Conservation (phyloP, 2,888 invertebrate species). For the Xanthorhoe designata region DNA sequence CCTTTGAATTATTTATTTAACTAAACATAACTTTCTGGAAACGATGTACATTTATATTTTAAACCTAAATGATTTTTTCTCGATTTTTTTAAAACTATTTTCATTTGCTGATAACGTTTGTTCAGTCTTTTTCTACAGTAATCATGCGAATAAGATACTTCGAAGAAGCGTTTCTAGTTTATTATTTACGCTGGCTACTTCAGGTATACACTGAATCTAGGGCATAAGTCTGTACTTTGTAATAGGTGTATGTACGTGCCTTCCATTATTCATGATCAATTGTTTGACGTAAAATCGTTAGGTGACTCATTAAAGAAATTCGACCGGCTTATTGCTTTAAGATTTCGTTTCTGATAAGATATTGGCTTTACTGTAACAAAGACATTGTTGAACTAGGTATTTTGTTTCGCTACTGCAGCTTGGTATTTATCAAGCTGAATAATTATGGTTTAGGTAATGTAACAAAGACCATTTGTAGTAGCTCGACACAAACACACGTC, state of each 20-base stretch:
- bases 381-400: constrained; percentile 32
- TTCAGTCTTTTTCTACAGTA: neutral
- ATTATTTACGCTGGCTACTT: constrained; percentile 36
- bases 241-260: constrained; percentile 52
- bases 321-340: constrained; percentile 48
- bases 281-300: constrained; percentile 81
- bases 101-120: too few species aligned
- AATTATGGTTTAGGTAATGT: too few species aligned
- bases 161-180: constrained; percentile 21
- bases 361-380: constrained; percentile 27
- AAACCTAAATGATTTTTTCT: too few species aligned
- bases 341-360: constrained; percentile 40
- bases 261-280: constrained; percentile 80
- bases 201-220: constrained; percentile 60
- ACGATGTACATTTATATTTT: too few species aligned
- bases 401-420: constrained; percentile 12
- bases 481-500: too few species aligned
- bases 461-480: too few species aligned
- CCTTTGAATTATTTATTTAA: too few species aligned
- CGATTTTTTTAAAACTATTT: too few species aligned
- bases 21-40: too few species aligned
- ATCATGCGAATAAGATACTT: neutral
- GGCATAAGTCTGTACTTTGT: constrained; percentile 57
- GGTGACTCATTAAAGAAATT: constrained; percentile 81
- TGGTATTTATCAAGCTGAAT: neutral